A percentile compares a stretch with the other conserved stretches of the same genome.
phyloP scores from a whole-genome alignment of 1,140 invertebrate genomes.

The Drosophila lacertosa region DNA sequence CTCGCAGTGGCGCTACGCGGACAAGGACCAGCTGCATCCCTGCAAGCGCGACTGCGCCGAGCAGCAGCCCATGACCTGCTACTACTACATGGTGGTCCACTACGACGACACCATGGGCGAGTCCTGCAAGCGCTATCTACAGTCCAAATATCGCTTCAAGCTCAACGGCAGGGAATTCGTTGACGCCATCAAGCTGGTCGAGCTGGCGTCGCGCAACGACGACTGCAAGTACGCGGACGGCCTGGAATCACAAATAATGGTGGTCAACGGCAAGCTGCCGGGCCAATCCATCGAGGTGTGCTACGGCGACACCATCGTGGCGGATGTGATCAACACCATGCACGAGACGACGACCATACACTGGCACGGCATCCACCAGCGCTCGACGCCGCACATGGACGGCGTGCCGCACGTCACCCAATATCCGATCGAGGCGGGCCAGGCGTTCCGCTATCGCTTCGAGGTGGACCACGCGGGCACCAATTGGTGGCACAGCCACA shows the following conservation, averaged over 20 bases:
- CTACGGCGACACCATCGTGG: slow-evolving; percentile 85
- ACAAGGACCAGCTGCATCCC: slow-evolving; percentile 65
- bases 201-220: slow-evolving; percentile 39
- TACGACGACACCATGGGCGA: slow-evolving; percentile 76
- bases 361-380: slow-evolving; percentile 86
- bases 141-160: slow-evolving; percentile 65
- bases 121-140: slow-evolving; percentile 68
- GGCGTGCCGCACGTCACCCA: slow-evolving; percentile 90
- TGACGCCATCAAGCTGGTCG: slow-evolving; percentile 47
- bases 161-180: slow-evolving; percentile 61
- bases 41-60: slow-evolving; percentile 68
- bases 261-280: slow-evolving; percentile 87
- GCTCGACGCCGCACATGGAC: slow-evolving; percentile 86
- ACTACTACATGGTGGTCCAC: slow-evolving; percentile 80
- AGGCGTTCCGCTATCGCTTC: slow-evolving; percentile 86
- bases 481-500: slow-evolving; percentile 82
- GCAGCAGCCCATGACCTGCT: slow-evolving; percentile 75
- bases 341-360: slow-evolving; percentile 85
- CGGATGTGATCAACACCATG: slow-evolving; percentile 86
- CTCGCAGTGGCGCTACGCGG: slow-evolving; percentile 65
- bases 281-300: slow-evolving; percentile 86
- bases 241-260: slow-evolving; percentile 84
- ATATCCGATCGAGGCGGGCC: slow-evolving; percentile 86
- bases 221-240: slow-evolving; percentile 87
- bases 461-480: slow-evolving; percentile 84